Evolutionary conservation across 2,888 invertebrate species (phyloP).

Genomic region (Ceratothoa steindachneri): DNA sequence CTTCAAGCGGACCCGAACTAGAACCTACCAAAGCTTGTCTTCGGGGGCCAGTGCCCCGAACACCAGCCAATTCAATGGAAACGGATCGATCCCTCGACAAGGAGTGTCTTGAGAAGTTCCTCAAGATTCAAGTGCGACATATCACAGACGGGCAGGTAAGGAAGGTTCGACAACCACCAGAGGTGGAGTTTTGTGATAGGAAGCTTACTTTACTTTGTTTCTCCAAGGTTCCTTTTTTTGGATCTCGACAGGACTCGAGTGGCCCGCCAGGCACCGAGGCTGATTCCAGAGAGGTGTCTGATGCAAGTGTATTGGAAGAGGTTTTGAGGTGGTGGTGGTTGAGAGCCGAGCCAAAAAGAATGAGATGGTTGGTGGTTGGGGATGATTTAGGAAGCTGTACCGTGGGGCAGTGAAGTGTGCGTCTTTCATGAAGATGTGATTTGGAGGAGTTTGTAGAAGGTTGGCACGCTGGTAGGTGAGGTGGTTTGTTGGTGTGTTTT

Average conservation of each 20-base stretch:
- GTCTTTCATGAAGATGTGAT: too few relatives aligned
- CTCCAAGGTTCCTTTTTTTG: too few relatives aligned
- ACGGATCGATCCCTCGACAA: constrained; percentile 63
- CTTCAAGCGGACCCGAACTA: too few relatives aligned
- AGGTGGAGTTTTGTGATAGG: not conserved
- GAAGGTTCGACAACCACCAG: not conserved
- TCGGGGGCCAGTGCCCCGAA: not conserved
- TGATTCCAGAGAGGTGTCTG: not conserved
- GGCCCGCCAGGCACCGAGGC: not conserved
- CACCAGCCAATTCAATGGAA: constrained; percentile 32
- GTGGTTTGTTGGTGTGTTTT: too few relatives aligned
- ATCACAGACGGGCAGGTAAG: constrained; percentile 83
- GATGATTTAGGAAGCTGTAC: too few relatives aligned
- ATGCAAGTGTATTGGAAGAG: not conserved
- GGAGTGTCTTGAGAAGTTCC: constrained; percentile 61
- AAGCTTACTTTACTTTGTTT: too few relatives aligned
- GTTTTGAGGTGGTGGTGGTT: not conserved
- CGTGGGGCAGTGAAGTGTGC: too few relatives aligned
- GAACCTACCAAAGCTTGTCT: not conserved
- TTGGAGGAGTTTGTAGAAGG: too few relatives aligned
- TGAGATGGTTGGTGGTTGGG: too few relatives aligned
- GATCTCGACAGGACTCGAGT: not conserved
- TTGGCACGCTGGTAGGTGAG: too few relatives aligned
- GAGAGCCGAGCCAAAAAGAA: too few relatives aligned
- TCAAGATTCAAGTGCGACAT: constrained; percentile 82